Evolutionary conservation across 2,797 vertebrate species (phyloP).

Genomic region (Peromyscus attwateri): DNA sequence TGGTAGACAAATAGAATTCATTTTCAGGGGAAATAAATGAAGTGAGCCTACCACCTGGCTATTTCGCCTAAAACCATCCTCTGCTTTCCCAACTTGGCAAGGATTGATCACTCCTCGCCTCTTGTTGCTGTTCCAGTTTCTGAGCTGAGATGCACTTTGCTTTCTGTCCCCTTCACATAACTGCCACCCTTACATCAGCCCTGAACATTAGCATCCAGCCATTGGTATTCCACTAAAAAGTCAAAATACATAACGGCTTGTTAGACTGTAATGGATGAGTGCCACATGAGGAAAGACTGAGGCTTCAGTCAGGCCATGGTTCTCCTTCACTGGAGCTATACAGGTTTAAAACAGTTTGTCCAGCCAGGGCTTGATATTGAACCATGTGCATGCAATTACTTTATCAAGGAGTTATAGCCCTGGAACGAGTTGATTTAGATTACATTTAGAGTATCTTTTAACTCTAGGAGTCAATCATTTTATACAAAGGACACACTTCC

Average conservation of each 20-base stretch:
- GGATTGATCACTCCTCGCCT: neutral
- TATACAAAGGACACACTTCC: neutral
- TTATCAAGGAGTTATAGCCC: neutral
- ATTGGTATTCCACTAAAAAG: neutral
- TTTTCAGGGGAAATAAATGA: conserved; percentile 52
- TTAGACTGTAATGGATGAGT: neutral
- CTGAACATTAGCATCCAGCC: neutral
- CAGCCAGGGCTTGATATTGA: neutral
- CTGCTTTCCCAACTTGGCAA: neutral
- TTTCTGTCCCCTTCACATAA: neutral
- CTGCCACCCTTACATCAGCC: neutral
- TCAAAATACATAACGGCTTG: neutral
- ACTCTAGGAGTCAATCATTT: neutral
- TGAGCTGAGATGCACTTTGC: neutral
- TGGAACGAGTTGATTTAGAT: neutral
- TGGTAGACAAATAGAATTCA: neutral
- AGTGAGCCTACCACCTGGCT: neutral
- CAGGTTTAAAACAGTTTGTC: neutral
- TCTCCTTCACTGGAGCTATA: neutral
- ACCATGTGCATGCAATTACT: neutral
- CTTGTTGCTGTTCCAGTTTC: neutral
- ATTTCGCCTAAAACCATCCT: neutral
- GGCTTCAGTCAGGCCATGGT: neutral
- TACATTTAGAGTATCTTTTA: neutral
- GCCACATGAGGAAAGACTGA: neutral